These are phyloP conservation scores for Tupaia chinensis DNA, from an alignment of 2,113 vertebrate genomes.

Conservation along the genomic window DNA sequence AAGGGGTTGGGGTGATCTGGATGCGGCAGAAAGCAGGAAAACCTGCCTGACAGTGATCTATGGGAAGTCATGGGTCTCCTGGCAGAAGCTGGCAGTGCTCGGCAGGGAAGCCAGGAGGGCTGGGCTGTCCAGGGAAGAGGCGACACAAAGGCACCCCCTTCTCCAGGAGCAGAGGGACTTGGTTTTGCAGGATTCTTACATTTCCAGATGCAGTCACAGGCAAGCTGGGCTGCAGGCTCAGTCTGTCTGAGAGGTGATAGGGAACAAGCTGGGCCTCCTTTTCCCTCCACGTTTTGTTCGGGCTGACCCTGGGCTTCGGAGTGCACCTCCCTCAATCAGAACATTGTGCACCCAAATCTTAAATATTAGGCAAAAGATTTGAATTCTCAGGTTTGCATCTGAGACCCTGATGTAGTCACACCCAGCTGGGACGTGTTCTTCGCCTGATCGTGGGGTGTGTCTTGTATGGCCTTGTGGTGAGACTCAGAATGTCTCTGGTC, in stretches of 20 bases:
- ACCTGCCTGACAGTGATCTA: accelerated
- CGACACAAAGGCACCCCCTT: accelerated
- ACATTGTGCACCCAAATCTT: too few species aligned
- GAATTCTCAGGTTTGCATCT: not conserved
- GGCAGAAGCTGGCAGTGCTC: not conserved
- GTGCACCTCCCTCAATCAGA: not conserved
- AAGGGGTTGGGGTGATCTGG: too few species aligned
- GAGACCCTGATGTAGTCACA: not conserved
- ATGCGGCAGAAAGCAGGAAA: not conserved
- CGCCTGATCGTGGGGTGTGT: accelerated
- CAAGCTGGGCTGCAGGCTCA: not conserved
- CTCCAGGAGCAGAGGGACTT: too few species aligned
- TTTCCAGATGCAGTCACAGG: not conserved
- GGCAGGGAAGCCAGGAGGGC: not conserved
- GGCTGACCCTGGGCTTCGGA: not conserved
- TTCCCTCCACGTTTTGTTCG: not conserved
- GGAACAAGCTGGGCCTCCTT: accelerated
- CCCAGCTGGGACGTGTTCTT: accelerated
- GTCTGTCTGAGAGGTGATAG: accelerated
- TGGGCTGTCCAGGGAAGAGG: accelerated
- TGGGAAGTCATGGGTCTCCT: too few species aligned
- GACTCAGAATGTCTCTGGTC: too few species aligned
- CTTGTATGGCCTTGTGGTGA: not conserved
- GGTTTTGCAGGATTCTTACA: not conserved
- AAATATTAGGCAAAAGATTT: not conserved